phyloP scores from a whole-genome alignment of 2,113 vertebrate species.

The Odontesthes bonariensis region DNA sequence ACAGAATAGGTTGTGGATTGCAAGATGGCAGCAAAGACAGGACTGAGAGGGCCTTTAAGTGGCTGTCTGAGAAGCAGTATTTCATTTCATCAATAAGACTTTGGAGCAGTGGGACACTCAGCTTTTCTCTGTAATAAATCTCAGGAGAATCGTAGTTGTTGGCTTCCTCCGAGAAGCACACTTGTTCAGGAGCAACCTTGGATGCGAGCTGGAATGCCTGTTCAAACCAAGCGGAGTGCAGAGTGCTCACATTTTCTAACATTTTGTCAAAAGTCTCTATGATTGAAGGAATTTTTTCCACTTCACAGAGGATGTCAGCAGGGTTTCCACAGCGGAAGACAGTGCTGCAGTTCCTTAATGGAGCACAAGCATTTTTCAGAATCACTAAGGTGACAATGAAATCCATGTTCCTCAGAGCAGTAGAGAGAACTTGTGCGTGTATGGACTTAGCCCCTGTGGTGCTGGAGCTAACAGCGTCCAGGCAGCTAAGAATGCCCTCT shows the following conservation, averaged over 20 bases:
- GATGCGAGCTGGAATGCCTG: conserved; percentile 89
- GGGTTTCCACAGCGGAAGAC: conserved; percentile 91
- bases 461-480: conserved; percentile 87
- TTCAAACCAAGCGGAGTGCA: conserved; percentile 95
- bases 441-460: conserved; percentile 78
- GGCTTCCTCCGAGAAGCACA: conserved; percentile 84
- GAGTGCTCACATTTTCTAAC: conserved; percentile 89
- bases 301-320: conserved; percentile 89
- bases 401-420: conserved; percentile 88
- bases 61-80: conserved; percentile 92
- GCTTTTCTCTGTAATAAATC: conserved; percentile 89
- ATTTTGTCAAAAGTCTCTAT: conserved; percentile 92
- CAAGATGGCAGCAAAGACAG: conserved; percentile 93
- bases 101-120: conserved; percentile 89
- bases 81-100: conserved; percentile 93
- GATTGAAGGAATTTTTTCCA: conserved; percentile 87
- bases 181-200: conserved; percentile 87
- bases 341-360: conserved; percentile 89
- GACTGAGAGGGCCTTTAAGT: conserved; percentile 91
- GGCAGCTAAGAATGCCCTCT: conserved; percentile 89
- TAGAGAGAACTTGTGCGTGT: conserved; percentile 87
- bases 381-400: conserved; percentile 92
- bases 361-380: conserved; percentile 89
- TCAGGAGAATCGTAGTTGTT: conserved; percentile 85
- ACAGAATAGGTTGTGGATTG: conserved; percentile 89